Conservation (phyloP, 1,140 invertebrate species). For the Gonioctena quinquepunctata region DNA sequence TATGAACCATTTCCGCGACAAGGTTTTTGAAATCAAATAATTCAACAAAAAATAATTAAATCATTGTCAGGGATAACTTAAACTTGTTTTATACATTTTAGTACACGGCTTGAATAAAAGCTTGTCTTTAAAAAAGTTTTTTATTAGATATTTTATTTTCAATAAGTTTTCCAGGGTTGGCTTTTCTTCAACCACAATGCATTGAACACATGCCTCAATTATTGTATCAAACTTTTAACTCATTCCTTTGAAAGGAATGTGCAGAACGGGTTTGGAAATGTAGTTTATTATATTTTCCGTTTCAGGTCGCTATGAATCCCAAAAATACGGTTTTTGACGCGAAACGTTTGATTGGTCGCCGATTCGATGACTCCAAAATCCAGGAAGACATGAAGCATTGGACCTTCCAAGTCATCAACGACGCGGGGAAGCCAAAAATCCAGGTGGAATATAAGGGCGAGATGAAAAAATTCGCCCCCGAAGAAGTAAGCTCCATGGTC, state of each 20-base stretch:
- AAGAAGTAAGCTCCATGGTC: constrained; percentile 81
- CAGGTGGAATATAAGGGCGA: constrained; percentile 77
- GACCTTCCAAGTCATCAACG: constrained; percentile 75
- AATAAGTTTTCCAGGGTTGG: no score
- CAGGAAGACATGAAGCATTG: constrained; percentile 79
- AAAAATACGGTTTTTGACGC: constrained; percentile 83
- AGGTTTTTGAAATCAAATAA: no score
- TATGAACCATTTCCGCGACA: no score
- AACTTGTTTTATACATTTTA: no score
- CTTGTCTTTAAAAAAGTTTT: no score
- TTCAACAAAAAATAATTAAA: no score
- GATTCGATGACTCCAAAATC: constrained; percentile 71
- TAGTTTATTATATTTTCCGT: not conserved
- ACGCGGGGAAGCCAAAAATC: constrained; percentile 75
- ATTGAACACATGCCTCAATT: not conserved
- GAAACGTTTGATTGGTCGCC: constrained; percentile 63
- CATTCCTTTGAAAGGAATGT: not conserved
- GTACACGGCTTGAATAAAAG: no score
- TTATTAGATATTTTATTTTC: no score
- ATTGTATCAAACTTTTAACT: not conserved
- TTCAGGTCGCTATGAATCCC: constrained; percentile 67
- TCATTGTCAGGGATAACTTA: no score
- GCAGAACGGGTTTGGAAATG: not conserved
- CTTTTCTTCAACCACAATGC: no score
- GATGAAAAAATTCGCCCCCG: constrained; percentile 75